These are phyloP conservation scores for Stenodema calcarata DNA, from an alignment of 2,888 invertebrate genomes.

Conservation along the genomic window DNA sequence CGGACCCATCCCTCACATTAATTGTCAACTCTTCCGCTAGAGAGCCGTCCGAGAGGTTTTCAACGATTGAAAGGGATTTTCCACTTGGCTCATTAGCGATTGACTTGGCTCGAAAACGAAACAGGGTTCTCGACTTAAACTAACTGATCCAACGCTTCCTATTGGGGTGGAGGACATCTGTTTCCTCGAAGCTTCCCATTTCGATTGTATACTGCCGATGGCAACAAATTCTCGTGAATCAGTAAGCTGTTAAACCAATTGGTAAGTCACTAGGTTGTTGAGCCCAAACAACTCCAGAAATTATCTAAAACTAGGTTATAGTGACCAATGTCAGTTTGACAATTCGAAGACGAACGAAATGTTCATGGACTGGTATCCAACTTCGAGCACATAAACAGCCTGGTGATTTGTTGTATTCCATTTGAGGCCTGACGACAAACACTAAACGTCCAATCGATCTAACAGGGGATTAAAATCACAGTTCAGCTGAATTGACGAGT, in stretches of 20 bases:
- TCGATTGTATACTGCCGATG: background rate
- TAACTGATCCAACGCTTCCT: background rate
- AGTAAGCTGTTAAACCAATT: background rate
- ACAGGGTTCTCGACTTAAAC: background rate
- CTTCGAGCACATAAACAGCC: too few species aligned
- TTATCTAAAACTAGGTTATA: too few species aligned
- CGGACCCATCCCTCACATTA: constrained; percentile 13
- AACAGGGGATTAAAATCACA: too few species aligned
- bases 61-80: constrained; percentile 39
- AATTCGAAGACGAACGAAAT: too few species aligned
- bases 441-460: too few species aligned
- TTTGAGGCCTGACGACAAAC: too few species aligned
- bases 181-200: background rate
- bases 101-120: constrained; percentile 35
- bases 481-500: too few species aligned
- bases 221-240: background rate
- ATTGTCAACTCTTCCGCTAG: constrained; percentile 30
- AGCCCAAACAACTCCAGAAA: too few species aligned
- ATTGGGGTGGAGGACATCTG: background rate
- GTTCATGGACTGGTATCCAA: too few species aligned
- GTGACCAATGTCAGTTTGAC: too few species aligned
- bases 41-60: background rate
- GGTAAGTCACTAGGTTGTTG: too few species aligned
- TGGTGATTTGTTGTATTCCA: too few species aligned
- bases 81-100: constrained; percentile 41